Evolutionary conservation across 2,888 invertebrate species (phyloP).

Genomic region (Allacma fusca): DNA sequence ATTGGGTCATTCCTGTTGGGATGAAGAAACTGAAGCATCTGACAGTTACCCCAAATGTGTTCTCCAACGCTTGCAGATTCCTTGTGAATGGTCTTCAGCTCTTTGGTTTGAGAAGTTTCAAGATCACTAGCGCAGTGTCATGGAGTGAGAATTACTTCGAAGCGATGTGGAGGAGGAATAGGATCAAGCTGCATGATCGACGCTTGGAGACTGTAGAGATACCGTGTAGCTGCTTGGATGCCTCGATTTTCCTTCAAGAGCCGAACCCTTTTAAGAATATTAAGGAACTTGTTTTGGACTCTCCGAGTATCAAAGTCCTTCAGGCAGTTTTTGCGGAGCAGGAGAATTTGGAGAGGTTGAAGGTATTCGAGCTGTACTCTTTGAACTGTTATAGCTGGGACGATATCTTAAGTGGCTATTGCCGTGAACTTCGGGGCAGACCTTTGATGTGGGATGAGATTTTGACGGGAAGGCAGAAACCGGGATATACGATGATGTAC

Average conservation of each 20-base stretch:
- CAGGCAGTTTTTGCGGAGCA: constrained; percentile 10
- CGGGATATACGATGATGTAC: constrained; percentile 23
- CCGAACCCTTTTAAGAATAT: constrained; percentile 25
- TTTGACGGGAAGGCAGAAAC: constrained; percentile 25
- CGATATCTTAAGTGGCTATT: background rate
- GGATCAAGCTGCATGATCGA: too few relatives aligned
- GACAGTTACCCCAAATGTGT: background rate
- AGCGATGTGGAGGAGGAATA: constrained; percentile 10
- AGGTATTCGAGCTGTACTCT: constrained; percentile 18
- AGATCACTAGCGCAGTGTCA: background rate
- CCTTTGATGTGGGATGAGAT: constrained; percentile 37
- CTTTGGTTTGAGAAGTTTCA: background rate
- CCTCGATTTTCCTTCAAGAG: constrained; percentile 23
- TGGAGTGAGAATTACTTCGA: constrained; percentile 28
- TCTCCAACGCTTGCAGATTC: constrained; percentile 5
- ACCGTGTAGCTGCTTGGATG: constrained; percentile 2
- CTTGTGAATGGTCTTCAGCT: constrained; percentile 29
- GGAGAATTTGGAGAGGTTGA: constrained; percentile 22
- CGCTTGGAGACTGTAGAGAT: background rate
- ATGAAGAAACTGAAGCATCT: constrained; percentile 22
- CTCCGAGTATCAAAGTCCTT: constrained; percentile 17
- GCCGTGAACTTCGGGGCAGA: background rate
- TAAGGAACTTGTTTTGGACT: constrained; percentile 17
- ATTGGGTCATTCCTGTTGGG: constrained; percentile 17
- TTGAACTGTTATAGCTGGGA: constrained; percentile 2